Percentiles rank a stretch among this genome's conserved stretches.
phyloP scores from a whole-genome alignment of 2,888 invertebrate genomes.

The Trichogramma dendrolimi region DNA sequence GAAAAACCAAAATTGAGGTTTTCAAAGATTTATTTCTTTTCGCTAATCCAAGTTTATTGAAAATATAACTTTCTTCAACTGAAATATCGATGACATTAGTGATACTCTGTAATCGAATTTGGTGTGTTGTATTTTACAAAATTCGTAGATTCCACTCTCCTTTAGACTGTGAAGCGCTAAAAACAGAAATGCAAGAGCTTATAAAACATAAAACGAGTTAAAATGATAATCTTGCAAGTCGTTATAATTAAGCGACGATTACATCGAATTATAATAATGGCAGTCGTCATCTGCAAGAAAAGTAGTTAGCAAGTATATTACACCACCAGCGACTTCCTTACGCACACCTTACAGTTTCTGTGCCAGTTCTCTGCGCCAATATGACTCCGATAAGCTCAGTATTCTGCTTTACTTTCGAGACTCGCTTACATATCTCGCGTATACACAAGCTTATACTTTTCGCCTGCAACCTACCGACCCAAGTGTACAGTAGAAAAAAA shows the following conservation, averaged over 20 bases:
- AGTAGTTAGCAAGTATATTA: conserved; percentile 10
- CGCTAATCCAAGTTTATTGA: too few species aligned
- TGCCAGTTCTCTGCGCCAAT: conserved; percentile 12
- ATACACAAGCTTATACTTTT: neutral
- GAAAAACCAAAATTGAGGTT: too few species aligned
- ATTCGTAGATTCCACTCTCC: too few species aligned
- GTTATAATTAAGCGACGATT: conserved; percentile 22
- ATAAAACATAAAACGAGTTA: conserved; percentile 14
- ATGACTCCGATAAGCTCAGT: too few species aligned
- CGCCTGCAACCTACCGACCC: neutral
- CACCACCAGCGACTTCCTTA: conserved; percentile 3
- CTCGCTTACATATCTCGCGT: neutral
- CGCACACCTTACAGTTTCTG: neutral
- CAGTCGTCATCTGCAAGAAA: conserved; percentile 18
- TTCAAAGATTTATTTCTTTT: too few species aligned
- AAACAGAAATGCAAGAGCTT: neutral
- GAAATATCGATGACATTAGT: too few species aligned
- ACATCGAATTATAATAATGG: conserved; percentile 26
- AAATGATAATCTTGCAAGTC: conserved; percentile 25
- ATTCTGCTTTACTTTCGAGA: neutral
- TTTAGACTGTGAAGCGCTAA: neutral
- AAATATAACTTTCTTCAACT: too few species aligned
- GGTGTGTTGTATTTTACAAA: too few species aligned
- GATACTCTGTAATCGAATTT: too few species aligned
- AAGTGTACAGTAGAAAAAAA: conserved; percentile 10